A percentile compares a stretch with the other conserved stretches of the same genome.
Evolutionary conservation across 2,888 invertebrate species (phyloP).

Genomic region (Neelides folsomi): DNA sequence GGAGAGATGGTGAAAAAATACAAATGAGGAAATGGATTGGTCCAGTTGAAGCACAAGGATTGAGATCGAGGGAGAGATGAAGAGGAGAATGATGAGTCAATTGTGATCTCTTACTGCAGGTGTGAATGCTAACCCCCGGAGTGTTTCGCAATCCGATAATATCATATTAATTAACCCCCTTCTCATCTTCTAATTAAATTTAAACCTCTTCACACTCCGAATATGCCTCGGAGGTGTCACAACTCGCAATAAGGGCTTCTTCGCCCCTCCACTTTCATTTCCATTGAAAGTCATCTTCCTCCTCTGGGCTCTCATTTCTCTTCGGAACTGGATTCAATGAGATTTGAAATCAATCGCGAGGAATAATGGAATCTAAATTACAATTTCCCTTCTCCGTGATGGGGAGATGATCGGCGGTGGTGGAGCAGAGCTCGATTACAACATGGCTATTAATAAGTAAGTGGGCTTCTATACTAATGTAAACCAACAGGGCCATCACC

Average conservation of each 20-base stretch:
- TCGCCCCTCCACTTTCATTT: no score
- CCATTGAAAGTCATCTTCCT: no score
- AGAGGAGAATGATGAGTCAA: slow-evolving; percentile 17
- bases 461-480: no score
- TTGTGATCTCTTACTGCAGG: slow-evolving; percentile 9
- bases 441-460: no score
- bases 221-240: slow-evolving; percentile 25
- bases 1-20: not conserved
- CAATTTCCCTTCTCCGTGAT: no score
- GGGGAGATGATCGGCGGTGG: no score
- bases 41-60: not conserved
- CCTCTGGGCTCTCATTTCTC: no score
- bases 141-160: slow-evolving; percentile 23
- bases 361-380: no score
- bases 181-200: slow-evolving; percentile 30
- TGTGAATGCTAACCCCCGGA: slow-evolving; percentile 23
- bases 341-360: no score
- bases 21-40: not conserved
- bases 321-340: no score
- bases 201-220: slow-evolving; percentile 22
- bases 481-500: no score
- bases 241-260: slow-evolving; percentile 5
- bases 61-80: not conserved
- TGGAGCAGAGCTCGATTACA: no score
- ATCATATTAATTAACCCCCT: slow-evolving; percentile 30